Evolutionary conservation across 1,140 invertebrate genomes (phyloP).

Genomic region (Neuroterus valhalla): DNA sequence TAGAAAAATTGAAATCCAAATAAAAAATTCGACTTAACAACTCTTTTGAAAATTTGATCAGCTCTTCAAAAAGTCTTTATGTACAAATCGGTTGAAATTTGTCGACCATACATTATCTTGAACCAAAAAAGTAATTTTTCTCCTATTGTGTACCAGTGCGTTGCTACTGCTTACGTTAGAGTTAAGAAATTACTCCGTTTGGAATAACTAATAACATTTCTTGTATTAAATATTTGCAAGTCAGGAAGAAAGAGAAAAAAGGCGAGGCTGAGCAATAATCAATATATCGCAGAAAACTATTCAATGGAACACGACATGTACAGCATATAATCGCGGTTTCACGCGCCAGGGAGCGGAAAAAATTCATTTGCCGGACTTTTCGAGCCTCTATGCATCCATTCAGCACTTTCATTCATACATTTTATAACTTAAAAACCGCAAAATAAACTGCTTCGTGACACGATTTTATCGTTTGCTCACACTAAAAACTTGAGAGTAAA

Average conservation of each 20-base stretch:
- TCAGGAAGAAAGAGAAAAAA: neutral
- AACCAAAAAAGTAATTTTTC: too few relatives aligned
- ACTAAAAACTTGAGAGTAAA: neutral
- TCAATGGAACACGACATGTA: conserved; percentile 6
- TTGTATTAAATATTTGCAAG: neutral
- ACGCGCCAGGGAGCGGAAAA: conserved; percentile 17
- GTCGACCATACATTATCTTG: too few relatives aligned
- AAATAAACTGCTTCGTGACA: neutral
- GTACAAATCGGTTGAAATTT: too few relatives aligned
- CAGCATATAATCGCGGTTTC: conserved; percentile 17
- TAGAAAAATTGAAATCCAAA: too few relatives aligned
- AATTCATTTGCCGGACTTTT: conserved; percentile 1
- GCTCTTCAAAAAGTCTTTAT: too few relatives aligned
- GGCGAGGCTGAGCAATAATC: conserved; percentile 25
- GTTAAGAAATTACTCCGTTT: too few relatives aligned
- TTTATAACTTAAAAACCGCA: neutral
- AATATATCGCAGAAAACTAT: conserved; percentile 23
- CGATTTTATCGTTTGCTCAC: neutral
- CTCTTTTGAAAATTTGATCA: too few relatives aligned
- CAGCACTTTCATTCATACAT: neutral
- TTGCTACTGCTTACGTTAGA: too few relatives aligned
- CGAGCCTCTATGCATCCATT: neutral
- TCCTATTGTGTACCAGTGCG: too few relatives aligned
- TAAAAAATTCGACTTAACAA: too few relatives aligned
- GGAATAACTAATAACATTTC: too few relatives aligned